Conservation (phyloP, 2,797 vertebrate genomes). For the Galaxias olidus region DNA sequence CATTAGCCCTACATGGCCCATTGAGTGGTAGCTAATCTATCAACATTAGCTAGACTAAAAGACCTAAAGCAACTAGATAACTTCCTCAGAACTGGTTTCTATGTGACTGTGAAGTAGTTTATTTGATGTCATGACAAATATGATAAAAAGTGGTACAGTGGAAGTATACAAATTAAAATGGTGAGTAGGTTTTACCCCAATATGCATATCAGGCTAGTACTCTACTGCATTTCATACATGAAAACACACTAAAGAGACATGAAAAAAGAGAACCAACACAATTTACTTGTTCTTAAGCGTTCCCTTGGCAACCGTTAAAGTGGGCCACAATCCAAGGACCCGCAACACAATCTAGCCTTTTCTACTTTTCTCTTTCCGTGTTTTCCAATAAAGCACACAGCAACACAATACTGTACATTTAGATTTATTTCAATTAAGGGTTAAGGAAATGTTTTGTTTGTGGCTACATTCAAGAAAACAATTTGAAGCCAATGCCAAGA, state of each 20-base stretch:
- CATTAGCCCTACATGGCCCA: neutral
- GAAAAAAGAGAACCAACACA: neutral
- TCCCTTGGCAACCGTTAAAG: slow-evolving; percentile 11
- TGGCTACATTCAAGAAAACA: too few relatives aligned
- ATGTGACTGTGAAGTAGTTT: too few relatives aligned
- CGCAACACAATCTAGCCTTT: neutral
- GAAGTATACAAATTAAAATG: too few relatives aligned
- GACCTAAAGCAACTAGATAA: neutral
- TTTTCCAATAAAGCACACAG: neutral
- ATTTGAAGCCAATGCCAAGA: too few relatives aligned
- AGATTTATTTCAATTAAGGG: too few relatives aligned
- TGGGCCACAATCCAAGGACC: slow-evolving; percentile 3
- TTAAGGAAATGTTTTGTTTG: too few relatives aligned
- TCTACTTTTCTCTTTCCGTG: neutral
- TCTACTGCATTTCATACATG: neutral
- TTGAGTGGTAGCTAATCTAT: neutral
- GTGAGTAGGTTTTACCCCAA: too few relatives aligned
- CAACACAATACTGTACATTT: too few relatives aligned
- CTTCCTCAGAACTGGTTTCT: neutral
- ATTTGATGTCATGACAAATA: too few relatives aligned
- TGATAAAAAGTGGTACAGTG: too few relatives aligned
- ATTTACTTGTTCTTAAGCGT: neutral
- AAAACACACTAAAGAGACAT: neutral
- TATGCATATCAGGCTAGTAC: too few relatives aligned
- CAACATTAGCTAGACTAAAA: neutral